Evolutionary conservation across 2,888 invertebrate species (phyloP).

Genomic region (Neocrepidodera transversa): DNA sequence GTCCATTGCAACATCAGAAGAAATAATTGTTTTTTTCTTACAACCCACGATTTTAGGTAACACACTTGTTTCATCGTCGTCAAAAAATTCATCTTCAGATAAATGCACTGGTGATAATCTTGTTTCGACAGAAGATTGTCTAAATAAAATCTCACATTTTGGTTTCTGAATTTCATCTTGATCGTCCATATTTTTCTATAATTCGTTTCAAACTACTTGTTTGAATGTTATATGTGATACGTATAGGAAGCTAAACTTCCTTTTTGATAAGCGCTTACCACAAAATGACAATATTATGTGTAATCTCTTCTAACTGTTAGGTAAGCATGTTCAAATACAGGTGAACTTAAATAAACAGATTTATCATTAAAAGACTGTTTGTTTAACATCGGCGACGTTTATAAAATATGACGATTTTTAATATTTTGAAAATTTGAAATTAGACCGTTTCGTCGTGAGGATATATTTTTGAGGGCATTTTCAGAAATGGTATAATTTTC

Average conservation of each 20-base stretch:
- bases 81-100: conserved; percentile 40
- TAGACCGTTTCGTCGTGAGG: no score
- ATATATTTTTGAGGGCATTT: no score
- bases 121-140: conserved; percentile 53
- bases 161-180: conserved; percentile 48
- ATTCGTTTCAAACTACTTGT: background rate
- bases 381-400: no score
- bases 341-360: background rate
- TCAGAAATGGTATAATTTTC: no score
- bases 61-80: conserved; percentile 22
- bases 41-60: conserved; percentile 30
- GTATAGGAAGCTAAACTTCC: background rate
- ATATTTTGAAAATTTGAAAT: background rate
- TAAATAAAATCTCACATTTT: conserved; percentile 45
- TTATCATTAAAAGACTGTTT: background rate
- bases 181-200: conserved; percentile 24
- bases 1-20: background rate
- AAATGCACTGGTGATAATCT: conserved; percentile 47
- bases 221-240: background rate
- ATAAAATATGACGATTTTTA: background rate
- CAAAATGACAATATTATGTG: conserved; percentile 1
- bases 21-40: conserved; percentile 13
- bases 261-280: background rate
- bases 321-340: background rate
- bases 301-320: background rate